These are phyloP conservation scores for Homarus gammarus DNA, from an alignment of 2,888 invertebrate species.

Conservation along the genomic window DNA sequence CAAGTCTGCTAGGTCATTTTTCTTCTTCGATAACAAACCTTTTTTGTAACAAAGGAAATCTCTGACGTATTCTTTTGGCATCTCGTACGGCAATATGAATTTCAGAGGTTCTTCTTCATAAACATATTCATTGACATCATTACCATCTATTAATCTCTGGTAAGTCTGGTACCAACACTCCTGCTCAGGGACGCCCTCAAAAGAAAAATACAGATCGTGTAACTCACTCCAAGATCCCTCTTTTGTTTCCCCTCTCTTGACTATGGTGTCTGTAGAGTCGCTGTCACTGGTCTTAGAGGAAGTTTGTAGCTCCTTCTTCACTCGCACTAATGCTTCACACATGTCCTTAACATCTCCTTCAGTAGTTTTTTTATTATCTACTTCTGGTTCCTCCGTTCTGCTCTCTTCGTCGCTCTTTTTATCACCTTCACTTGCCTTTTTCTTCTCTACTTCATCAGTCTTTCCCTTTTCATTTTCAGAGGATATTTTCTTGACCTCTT, in stretches of 20 bases:
- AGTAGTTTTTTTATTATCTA: slow-evolving; percentile 15
- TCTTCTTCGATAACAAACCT: slow-evolving; percentile 67
- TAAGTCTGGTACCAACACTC: slow-evolving; percentile 75
- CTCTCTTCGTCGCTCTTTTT: slow-evolving; percentile 24
- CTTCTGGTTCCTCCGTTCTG: slow-evolving; percentile 2
- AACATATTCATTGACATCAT: slow-evolving; percentile 64
- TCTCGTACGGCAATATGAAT: slow-evolving; percentile 76
- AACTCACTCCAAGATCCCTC: slow-evolving; percentile 35
- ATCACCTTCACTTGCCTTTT: not conserved
- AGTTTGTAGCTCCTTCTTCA: no score
- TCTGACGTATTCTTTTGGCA: slow-evolving; percentile 75
- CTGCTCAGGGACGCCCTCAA: slow-evolving; percentile 73
- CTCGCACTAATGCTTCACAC: not conserved
- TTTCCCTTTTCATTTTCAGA: slow-evolving; percentile 17
- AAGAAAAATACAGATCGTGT: slow-evolving; percentile 72
- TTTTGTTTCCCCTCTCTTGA: not conserved
- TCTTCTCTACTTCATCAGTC: not conserved
- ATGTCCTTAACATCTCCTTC: not conserved
- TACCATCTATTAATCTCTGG: slow-evolving; percentile 74
- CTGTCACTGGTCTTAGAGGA: slow-evolving; percentile 20
- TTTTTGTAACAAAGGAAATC: slow-evolving; percentile 69
- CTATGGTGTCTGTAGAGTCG: slow-evolving; percentile 34
- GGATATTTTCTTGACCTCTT: not conserved
- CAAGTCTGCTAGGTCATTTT: slow-evolving; percentile 74
- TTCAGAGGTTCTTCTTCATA: slow-evolving; percentile 68